phyloP scores from a whole-genome alignment of 2,888 invertebrate genomes.

The Mimumesa dahlbomi region DNA sequence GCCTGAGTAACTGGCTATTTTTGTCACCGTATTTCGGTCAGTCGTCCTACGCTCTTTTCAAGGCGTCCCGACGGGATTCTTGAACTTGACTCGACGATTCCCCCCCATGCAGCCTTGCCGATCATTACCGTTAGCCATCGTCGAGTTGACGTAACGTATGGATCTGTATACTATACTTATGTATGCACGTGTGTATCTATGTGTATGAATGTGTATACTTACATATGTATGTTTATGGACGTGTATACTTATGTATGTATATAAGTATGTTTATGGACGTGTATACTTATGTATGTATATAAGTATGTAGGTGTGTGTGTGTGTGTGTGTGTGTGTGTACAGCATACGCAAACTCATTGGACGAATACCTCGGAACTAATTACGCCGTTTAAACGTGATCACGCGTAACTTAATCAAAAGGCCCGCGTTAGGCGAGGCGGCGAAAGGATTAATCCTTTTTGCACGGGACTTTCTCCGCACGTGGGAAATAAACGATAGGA shows the following conservation, averaged over 20 bases:
- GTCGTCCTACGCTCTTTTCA: slow-evolving; percentile 8
- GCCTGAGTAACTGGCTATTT: neutral
- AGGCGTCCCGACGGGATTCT: slow-evolving; percentile 36
- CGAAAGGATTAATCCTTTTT: neutral
- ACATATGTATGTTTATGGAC: no score
- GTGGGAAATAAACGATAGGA: slow-evolving; percentile 42
- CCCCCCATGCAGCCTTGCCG: slow-evolving; percentile 46
- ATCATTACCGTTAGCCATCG: slow-evolving; percentile 62
- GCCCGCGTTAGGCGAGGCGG: neutral
- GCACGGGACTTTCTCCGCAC: neutral
- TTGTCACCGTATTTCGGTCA: slow-evolving; percentile 44
- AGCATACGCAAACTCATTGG: slow-evolving; percentile 37
- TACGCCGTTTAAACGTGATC: slow-evolving; percentile 26
- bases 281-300: no score
- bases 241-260: no score
- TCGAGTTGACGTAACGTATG: slow-evolving; percentile 47
- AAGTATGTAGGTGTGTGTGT: no score
- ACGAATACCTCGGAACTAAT: slow-evolving; percentile 41
- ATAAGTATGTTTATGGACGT: no score
- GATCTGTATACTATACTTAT: no score
- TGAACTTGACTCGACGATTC: slow-evolving; percentile 54
- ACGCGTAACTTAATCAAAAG: slow-evolving; percentile 11
- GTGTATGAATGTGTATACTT: no score
- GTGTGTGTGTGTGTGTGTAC: no score
- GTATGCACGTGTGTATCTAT: no score